These are phyloP conservation scores for Stomatorhinus walkeri DNA, from an alignment of 2,797 vertebrate species.

Conservation along the genomic window DNA sequence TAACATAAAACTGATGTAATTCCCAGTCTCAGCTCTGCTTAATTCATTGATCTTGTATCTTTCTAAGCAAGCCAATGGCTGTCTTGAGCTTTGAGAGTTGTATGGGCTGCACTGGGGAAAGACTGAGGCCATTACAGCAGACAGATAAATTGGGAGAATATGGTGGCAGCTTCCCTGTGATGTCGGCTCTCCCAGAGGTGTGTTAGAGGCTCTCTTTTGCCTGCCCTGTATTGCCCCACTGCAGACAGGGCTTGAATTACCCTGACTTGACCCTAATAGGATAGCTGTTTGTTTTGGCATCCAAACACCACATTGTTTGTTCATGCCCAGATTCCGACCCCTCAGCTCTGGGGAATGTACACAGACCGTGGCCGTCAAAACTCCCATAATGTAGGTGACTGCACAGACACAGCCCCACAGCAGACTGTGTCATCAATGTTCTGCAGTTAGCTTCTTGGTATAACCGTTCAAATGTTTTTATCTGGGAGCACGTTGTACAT, in stretches of 20 bases:
- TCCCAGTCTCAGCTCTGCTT: neutral
- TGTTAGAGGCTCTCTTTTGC: neutral
- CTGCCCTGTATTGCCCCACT: neutral
- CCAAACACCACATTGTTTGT: neutral
- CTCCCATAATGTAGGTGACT: neutral
- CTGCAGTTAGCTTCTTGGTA: neutral
- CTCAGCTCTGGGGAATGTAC: neutral
- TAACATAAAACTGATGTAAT: neutral
- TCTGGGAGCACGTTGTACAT: neutral
- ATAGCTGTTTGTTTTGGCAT: slow-evolving; percentile 2
- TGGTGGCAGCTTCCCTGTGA: neutral
- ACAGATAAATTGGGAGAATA: neutral
- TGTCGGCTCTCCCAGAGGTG: neutral
- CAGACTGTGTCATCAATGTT: neutral
- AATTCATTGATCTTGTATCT: neutral
- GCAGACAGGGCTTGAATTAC: neutral
- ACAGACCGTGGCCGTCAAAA: neutral
- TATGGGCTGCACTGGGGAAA: neutral
- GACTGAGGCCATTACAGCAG: neutral
- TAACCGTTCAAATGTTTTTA: neutral
- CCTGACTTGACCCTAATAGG: neutral
- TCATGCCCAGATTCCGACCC: neutral
- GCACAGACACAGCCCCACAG: neutral
- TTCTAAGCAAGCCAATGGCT: neutral
- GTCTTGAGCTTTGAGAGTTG: neutral